Evolutionary conservation across 2,113 vertebrate genomes (phyloP).

Genomic region (Ardeotis arabs): DNA sequence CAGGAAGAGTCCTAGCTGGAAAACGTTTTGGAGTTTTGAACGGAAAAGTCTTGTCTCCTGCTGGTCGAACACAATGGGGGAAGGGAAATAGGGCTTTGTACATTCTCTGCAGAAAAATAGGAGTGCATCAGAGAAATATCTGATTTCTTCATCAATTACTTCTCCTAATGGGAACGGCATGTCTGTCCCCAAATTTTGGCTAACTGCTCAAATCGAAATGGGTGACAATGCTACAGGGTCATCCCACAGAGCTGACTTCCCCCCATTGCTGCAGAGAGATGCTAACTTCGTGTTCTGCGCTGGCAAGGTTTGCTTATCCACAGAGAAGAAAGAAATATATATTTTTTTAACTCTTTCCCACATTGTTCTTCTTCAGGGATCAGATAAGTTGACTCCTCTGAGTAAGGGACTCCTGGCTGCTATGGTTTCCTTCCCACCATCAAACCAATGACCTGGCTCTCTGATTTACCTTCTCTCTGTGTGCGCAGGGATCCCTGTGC

Average conservation of each 20-base stretch:
- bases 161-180: conserved; percentile 26
- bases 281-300: neutral
- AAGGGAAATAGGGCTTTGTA: conserved; percentile 44
- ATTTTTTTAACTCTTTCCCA: neutral
- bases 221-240: neutral
- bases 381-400: neutral
- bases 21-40: conserved; percentile 2
- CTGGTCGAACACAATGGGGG: conserved; percentile 45
- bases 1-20: neutral
- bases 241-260: neutral
- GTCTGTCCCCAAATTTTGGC: conserved; percentile 4
- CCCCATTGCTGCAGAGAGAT: neutral
- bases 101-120: conserved; percentile 56
- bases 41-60: conserved; percentile 38
- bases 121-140: conserved; percentile 30
- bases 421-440: neutral
- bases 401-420: neutral
- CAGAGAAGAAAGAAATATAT: neutral
- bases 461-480: neutral
- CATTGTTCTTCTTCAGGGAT: neutral
- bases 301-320: neutral
- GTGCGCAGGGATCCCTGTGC: neutral
- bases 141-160: conserved; percentile 43
- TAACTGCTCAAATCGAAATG: neutral
- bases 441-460: neutral